Conservation (phyloP, 2,797 vertebrate genomes). For the Poeciliopsis turneri region DNA sequence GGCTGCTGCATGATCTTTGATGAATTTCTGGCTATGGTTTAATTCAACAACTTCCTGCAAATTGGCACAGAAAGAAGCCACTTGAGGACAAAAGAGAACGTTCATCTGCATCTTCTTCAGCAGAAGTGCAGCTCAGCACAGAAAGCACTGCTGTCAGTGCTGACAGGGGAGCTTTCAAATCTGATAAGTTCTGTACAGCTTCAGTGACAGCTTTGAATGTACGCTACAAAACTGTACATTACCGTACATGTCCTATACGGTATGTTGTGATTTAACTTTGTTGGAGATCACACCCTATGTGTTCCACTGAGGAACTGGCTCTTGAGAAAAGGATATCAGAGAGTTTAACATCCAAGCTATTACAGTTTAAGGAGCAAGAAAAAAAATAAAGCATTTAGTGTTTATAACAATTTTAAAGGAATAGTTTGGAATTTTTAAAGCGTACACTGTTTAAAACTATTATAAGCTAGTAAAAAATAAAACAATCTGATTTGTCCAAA, state of each 20-base stretch:
- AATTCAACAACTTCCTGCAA: constrained; percentile 83
- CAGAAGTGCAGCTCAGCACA: constrained; percentile 57
- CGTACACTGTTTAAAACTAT: neutral
- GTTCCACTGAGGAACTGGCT: neutral
- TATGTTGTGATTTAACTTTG: neutral
- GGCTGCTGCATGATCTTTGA: constrained; percentile 77
- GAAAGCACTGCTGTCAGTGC: constrained; percentile 49
- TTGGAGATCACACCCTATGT: neutral
- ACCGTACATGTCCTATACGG: neutral
- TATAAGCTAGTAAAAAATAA: neutral
- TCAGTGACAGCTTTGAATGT: constrained; percentile 34
- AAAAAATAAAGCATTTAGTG: neutral
- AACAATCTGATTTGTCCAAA: neutral
- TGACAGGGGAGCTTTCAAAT: constrained; percentile 65
- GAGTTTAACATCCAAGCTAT: neutral
- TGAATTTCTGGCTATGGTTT: constrained; percentile 79
- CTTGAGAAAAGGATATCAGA: neutral
- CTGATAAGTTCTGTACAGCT: constrained; percentile 45
- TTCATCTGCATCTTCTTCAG: constrained; percentile 63
- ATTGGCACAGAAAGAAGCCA: constrained; percentile 79
- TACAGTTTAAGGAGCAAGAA: neutral
- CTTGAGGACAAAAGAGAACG: constrained; percentile 74
- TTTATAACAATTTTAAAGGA: neutral
- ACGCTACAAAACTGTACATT: constrained; percentile 23
- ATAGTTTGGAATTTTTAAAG: neutral